Evolutionary conservation across 92 coral and sea anemone genomes (phyloP).

Genomic region (Umimayanthus kanabou): DNA sequence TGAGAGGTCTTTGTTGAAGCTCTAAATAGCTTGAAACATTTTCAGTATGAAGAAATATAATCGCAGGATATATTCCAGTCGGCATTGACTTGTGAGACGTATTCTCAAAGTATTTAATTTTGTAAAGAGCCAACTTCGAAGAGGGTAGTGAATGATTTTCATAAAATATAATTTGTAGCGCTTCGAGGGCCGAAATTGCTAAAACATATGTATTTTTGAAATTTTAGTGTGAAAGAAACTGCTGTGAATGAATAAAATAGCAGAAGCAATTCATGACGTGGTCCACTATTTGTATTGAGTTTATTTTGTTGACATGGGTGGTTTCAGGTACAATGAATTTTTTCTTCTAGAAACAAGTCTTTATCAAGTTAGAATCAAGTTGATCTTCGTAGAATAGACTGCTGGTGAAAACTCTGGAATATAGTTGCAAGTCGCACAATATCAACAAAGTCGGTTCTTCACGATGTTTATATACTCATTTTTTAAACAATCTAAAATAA

Average conservation of each 20-base stretch:
- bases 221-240: neutral
- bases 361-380: no score
- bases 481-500: no score
- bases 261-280: neutral
- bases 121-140: neutral
- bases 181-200: neutral
- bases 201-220: neutral
- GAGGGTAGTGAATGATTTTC: neutral
- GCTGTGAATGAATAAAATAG: neutral
- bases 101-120: neutral
- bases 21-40: neutral
- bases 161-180: neutral
- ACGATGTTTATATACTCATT: no score
- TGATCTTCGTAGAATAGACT: no score
- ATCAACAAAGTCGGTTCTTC: no score
- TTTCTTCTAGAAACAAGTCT: no score
- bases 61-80: neutral
- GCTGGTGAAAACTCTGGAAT: no score
- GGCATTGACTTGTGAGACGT: neutral
- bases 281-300: neutral
- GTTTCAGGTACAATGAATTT: neutral
- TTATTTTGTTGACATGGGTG: neutral
- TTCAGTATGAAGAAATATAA: neutral
- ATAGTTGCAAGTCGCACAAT: no score
- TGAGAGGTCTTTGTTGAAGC: neutral